Conservation (phyloP, 2,113 vertebrate genomes). For the Ictalurus furcatus region DNA sequence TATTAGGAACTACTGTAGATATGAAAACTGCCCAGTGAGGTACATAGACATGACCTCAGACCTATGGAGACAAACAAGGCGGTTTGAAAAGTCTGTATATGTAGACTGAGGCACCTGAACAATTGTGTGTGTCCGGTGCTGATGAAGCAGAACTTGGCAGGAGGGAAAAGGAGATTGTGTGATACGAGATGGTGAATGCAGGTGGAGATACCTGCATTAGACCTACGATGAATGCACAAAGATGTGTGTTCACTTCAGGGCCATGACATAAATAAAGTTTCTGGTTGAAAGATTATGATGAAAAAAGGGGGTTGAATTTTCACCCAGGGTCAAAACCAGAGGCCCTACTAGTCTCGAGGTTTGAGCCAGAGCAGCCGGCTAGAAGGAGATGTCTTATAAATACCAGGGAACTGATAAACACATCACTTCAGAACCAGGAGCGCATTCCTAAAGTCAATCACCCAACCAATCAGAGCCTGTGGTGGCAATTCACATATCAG, state of each 20-base stretch:
- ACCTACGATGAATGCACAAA: slow-evolving; percentile 1
- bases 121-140: neutral
- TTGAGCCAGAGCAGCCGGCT: neutral
- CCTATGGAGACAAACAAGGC: neutral
- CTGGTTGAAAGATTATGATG: neutral
- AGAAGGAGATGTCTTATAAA: neutral
- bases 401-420: neutral
- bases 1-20: neutral
- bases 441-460: neutral
- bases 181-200: slow-evolving; percentile 8
- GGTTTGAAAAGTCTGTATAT: slow-evolving; percentile 1
- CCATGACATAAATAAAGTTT: neutral
- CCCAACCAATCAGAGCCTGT: neutral
- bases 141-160: slow-evolving; percentile 42
- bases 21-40: neutral
- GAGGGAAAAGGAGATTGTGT: slow-evolving; percentile 28
- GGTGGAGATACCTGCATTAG: neutral
- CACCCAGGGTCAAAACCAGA: neutral
- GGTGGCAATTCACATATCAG: neutral
- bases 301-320: neutral
- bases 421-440: neutral
- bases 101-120: neutral
- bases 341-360: neutral
- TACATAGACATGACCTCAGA: slow-evolving; percentile 9
- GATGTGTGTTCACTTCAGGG: neutral